Evolutionary conservation across 1,140 invertebrate genomes (phyloP).

Genomic region (Zaprionus gabonicus): DNA sequence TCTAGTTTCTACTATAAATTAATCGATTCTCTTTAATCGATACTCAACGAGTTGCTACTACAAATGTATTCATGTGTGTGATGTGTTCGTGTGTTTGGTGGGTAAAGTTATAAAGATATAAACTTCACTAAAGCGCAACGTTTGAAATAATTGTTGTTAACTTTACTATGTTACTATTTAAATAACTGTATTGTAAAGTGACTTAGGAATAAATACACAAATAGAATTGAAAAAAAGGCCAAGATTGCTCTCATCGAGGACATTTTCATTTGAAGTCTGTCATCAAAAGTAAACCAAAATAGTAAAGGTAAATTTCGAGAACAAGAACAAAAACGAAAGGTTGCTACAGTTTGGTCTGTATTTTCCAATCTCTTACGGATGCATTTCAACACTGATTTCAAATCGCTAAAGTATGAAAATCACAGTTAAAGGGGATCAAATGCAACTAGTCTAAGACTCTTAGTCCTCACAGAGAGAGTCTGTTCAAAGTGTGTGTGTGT

Average conservation of each 20-base stretch:
- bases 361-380: slow-evolving; percentile 16
- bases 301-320: background rate
- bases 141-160: background rate
- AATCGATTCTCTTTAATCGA: background rate
- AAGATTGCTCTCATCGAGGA: background rate
- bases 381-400: slow-evolving; percentile 18
- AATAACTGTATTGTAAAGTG: background rate
- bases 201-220: background rate
- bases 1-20: slow-evolving; percentile 3
- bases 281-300: background rate
- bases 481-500: background rate
- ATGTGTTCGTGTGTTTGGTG: slow-evolving; percentile 2
- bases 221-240: background rate
- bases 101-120: background rate
- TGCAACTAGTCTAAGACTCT: background rate
- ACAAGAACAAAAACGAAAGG: background rate
- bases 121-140: slow-evolving; percentile 6
- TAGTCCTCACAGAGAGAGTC: background rate
- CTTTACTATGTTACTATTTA: background rate
- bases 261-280: background rate
- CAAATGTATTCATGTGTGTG: slow-evolving; percentile 26
- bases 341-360: slow-evolving; percentile 11
- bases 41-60: slow-evolving; percentile 11
- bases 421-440: slow-evolving; percentile 2
- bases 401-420: background rate